These are phyloP conservation scores for Hydrozoanthus gracilis DNA, from an alignment of 92 coral and sea anemone genomes.

Conservation along the genomic window DNA sequence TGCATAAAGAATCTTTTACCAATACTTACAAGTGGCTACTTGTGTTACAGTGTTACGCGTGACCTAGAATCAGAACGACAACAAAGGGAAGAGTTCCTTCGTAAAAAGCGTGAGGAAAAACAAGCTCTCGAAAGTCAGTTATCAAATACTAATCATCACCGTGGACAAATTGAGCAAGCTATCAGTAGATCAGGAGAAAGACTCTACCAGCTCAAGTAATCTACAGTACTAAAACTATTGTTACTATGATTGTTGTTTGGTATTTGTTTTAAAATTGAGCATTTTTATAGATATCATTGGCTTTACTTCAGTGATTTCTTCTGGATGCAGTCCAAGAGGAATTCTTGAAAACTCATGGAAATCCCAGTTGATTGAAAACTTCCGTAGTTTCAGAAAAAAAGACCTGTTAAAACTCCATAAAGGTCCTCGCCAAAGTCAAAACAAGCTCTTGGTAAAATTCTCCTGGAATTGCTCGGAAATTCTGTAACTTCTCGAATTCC, in stretches of 20 bases:
- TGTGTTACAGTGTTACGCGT: constrained; percentile 77
- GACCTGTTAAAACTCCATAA: too few species aligned
- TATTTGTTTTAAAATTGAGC: too few species aligned
- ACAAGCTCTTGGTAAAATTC: too few species aligned
- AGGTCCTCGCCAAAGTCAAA: too few species aligned
- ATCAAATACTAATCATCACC: constrained; percentile 84
- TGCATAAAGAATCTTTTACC: neutral
- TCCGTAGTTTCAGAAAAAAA: too few species aligned
- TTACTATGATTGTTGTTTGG: neutral
- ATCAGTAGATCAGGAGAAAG: constrained; percentile 71
- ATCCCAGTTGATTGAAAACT: too few species aligned
- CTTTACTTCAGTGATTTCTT: too few species aligned
- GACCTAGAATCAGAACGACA: constrained; percentile 91
- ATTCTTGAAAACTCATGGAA: too few species aligned
- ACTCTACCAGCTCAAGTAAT: constrained; percentile 81
- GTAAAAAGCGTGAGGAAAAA: constrained; percentile 78
- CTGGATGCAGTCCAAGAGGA: too few species aligned
- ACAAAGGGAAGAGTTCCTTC: constrained; percentile 79
- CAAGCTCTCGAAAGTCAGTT: constrained; percentile 83
- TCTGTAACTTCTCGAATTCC: too few species aligned
- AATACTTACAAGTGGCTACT: neutral
- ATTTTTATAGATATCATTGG: neutral
- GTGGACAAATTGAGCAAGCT: constrained; percentile 87
- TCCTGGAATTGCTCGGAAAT: too few species aligned
- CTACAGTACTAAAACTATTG: neutral